Evolutionary conservation across 2,888 invertebrate genomes (phyloP), one percentile per base, ranked within the genome.

Genomic region (Syritta pipiens): DNA sequence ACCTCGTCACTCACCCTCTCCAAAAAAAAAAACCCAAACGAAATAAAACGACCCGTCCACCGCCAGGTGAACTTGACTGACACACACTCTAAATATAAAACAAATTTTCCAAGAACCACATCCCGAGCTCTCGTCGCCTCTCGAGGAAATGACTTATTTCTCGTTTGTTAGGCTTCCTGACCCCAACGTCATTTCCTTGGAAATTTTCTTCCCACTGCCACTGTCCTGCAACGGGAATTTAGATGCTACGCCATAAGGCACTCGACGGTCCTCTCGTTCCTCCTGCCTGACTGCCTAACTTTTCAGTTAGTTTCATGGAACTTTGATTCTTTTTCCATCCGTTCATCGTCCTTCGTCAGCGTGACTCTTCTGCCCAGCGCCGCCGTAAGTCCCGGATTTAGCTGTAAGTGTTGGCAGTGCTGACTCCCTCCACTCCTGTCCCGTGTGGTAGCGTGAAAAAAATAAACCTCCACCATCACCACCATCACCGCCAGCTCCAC

Each of bases 171-270:
- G 37, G 24, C 35, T 44, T 9, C 3, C 7, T 51, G 26, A 37
- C 37, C 30, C 4, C 7, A 22, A 9, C 1, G 5, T n/a, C 7
- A 26, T 20, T 22, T 46, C 14, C 9, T 17, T 17, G 40, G 48
- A 20, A 60, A 14, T 32, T 72, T 72, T 72, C 77, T 77, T 77
- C 42, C 40, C 6, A 42, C 46, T 60, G 44, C 30, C 48, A 77
- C 77, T 77, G 77, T 76, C 24, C 28, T 28, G 35, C 57, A 65
- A 42, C 53, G 14, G 28, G 65, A 72, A 71, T 71, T 72, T 42
- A 77, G 77, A 65, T 67, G 55, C 77, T 72, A 71, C 72, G 62
- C 79, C 79, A 74, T 79, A 62, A 79, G 74, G 79, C 62, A 79
- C 68, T 72, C 72, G 53, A 53, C 32, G 35, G 55, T 55, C 57